Conservation (phyloP, 2,113 vertebrate species). For the Oophaga pumilio region DNA sequence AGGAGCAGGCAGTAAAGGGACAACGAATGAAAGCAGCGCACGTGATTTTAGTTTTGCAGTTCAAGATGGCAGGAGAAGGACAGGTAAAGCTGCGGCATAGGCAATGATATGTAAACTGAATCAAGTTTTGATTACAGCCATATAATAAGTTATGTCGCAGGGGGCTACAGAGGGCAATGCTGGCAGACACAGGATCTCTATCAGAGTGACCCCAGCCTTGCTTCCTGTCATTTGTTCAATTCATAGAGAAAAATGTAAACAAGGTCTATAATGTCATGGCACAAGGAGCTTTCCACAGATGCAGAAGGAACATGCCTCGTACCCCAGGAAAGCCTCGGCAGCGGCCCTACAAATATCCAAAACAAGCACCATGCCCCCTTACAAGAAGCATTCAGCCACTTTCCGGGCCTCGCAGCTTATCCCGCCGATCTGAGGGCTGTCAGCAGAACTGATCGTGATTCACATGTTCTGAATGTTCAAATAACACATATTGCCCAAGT, state of each 20-base stretch:
- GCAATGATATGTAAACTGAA: not conserved
- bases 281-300: not conserved
- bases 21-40: no score
- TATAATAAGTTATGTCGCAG: no score
- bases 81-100: no score
- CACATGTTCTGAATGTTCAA: not conserved
- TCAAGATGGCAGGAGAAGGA: no score
- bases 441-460: not conserved
- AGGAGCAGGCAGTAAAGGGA: no score
- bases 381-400: not conserved
- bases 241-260: not conserved
- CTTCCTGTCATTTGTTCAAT: not conserved
- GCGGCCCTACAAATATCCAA: not conserved
- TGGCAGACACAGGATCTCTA: no score
- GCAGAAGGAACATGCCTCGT: not conserved
- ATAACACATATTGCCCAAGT: constrained; percentile 6
- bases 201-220: no score
- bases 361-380: not conserved
- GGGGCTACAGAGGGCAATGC: no score
- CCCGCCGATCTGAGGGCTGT: not conserved
- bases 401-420: not conserved
- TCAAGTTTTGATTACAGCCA: no score
- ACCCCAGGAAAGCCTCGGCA: not conserved
- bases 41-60: no score
- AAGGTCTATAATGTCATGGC: not conserved